Evolutionary conservation across 2,888 invertebrate genomes (phyloP), one percentile per base, ranked within the genome.

Genomic region (Cephus runcator): DNA sequence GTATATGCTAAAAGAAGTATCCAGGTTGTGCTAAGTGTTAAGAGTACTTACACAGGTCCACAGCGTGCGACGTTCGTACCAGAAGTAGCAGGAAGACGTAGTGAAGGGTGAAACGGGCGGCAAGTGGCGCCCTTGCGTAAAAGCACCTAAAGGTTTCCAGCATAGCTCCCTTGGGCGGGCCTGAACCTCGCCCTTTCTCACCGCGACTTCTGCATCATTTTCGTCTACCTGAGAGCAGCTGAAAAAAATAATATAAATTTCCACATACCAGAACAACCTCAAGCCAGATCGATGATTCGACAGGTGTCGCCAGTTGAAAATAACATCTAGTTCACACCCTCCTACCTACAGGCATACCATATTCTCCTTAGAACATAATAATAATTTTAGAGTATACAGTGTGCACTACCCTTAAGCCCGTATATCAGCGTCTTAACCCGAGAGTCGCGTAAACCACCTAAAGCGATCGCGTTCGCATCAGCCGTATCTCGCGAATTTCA

Each of bases 21-120:
- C 71, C 12, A 71, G 71, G 31, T 9, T 15, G 31, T 9, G 31
- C 31, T 9, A 34, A 71, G 71, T 31, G 31, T 33, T 34, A 12
- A 71, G 30, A 31, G 69, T 81, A 88, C 88, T 90, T 79, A 91
- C 91, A 90, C 80, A 90, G 88, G 87, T 91, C 91, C 81, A 90
- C 86, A 85, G 86, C 88, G 81, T 79, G 81, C 76, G 85, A 82
- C 77, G 85, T 85, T 78, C 87, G 81, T 69, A 80, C 80, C 73
- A 86, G 79, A 75, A 34, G 23, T 12, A 68, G 79, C 80, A 81
- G 77, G 80, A 84, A 82, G 79, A 85, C 78, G 81, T 86, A 79
- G 78, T 86, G 81, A 82, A 84, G 82, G 82, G 85, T 84, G 83
- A 86, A 77, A 69, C 84, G 84, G 84, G 80, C 80, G 81, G 84